phyloP scores from a whole-genome alignment of 1,140 invertebrate genomes.

The Rhagoletis zephyria region DNA sequence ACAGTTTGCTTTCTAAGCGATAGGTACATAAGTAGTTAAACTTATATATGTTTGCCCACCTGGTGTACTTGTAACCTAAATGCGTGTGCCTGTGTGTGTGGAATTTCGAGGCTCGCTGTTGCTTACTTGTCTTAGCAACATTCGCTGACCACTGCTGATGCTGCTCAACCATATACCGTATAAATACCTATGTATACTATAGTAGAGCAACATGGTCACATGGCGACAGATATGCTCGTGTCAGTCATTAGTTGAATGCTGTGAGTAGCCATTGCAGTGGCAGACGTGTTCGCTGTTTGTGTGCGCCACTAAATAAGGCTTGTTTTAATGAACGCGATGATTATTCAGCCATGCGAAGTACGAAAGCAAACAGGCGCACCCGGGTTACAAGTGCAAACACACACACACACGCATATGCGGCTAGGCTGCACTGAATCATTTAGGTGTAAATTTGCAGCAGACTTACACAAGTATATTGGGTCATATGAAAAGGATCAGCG shows the following conservation, averaged over 20 bases:
- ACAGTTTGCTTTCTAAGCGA: constrained; percentile 10
- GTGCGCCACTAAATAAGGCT: not conserved
- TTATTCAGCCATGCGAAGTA: constrained; percentile 47
- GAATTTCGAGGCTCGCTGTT: too few relatives aligned
- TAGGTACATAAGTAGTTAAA: not conserved
- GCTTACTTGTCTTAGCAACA: not conserved
- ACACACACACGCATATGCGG: not conserved
- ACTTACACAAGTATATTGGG: not conserved
- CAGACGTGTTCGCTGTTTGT: not conserved
- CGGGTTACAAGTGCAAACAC: constrained; percentile 1
- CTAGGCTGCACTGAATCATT: constrained; percentile 3
- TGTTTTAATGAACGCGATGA: constrained; percentile 44
- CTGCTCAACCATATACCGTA: too few relatives aligned
- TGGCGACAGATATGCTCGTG: constrained; percentile 41
- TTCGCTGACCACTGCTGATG: not conserved
- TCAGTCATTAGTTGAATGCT: constrained; percentile 34
- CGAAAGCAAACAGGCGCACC: constrained; percentile 21
- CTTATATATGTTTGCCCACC: too few relatives aligned
- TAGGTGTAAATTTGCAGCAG: not conserved
- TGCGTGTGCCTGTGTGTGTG: too few relatives aligned
- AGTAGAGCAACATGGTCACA: constrained; percentile 18
- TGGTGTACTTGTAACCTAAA: too few relatives aligned
- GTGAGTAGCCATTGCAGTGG: not conserved
- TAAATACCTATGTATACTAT: not conserved
- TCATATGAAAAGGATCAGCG: too few relatives aligned